Conservation (phyloP, 2,113 vertebrate genomes). For the Nycticryphes semicollaris region DNA sequence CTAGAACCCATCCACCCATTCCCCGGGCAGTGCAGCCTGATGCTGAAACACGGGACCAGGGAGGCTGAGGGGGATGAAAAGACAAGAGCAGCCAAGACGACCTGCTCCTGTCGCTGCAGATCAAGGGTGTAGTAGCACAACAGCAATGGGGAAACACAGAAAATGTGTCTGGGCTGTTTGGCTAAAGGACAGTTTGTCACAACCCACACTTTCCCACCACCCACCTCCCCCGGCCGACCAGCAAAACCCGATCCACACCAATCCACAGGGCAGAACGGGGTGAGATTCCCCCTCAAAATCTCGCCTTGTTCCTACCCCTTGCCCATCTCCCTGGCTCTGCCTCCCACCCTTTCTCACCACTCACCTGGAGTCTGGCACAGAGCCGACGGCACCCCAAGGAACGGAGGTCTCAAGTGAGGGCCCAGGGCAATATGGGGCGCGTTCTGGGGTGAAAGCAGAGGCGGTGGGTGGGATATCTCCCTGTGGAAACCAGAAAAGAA, state of each 20-base stretch:
- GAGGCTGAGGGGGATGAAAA: not conserved
- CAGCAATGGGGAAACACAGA: fast-evolving
- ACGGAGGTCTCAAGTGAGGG: slow-evolving; percentile 92
- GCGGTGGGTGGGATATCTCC: slow-evolving; percentile 90
- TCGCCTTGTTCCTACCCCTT: too few species aligned
- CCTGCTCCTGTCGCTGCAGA: not conserved
- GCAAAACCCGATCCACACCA: too few species aligned
- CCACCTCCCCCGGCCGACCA: not conserved
- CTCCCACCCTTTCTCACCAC: fast-evolving
- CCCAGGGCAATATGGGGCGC: slow-evolving; percentile 93
- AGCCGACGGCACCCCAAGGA: slow-evolving; percentile 92
- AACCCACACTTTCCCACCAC: not conserved
- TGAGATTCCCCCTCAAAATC: too few species aligned
- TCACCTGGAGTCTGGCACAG: slow-evolving; percentile 95
- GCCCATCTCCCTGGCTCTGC: too few species aligned
- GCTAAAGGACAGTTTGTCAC: not conserved
- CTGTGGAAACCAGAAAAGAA: slow-evolving; percentile 70
- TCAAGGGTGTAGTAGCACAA: not conserved
- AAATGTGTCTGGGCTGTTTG: fast-evolving
- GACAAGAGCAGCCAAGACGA: not conserved
- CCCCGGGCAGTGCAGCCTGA: not conserved
- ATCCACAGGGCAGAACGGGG: too few species aligned
- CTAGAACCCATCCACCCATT: not conserved
- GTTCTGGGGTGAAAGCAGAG: slow-evolving; percentile 90
- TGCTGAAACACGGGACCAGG: not conserved